Evolutionary conservation across 2,888 invertebrate species (phyloP).

Genomic region (Xestobium rufovillosum): DNA sequence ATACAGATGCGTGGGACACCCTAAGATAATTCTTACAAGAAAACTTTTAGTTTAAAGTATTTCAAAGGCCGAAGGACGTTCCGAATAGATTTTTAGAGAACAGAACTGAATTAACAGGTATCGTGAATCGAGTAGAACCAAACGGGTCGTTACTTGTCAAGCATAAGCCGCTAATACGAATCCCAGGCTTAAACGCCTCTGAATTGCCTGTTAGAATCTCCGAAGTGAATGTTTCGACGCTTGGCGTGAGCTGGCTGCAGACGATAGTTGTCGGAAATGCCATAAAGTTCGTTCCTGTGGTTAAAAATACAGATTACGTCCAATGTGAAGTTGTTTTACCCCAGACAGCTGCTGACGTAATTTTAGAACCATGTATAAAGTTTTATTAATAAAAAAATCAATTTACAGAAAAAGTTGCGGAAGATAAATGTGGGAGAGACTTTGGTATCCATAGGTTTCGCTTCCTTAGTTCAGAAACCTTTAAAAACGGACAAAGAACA

Average conservation of each 20-base stretch:
- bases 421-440: slow-evolving; percentile 48
- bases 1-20: background rate
- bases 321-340: slow-evolving; percentile 42
- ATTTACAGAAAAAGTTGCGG: slow-evolving; percentile 32
- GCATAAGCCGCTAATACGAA: slow-evolving; percentile 39
- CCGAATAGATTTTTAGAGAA: slow-evolving; percentile 40
- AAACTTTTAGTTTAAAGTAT: slow-evolving; percentile 40
- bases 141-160: slow-evolving; percentile 38
- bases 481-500: slow-evolving; percentile 34
- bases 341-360: slow-evolving; percentile 33
- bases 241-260: slow-evolving; percentile 46
- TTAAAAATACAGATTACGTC: slow-evolving; percentile 40
- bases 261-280: slow-evolving; percentile 39
- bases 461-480: slow-evolving; percentile 62
- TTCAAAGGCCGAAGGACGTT: slow-evolving; percentile 39
- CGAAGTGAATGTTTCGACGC: slow-evolving; percentile 43
- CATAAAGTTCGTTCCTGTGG: slow-evolving; percentile 41
- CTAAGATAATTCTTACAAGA: slow-evolving; percentile 7
- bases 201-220: slow-evolving; percentile 48
- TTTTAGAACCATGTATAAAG: slow-evolving; percentile 12
- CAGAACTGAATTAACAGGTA: slow-evolving; percentile 37
- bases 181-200: slow-evolving; percentile 30
- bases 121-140: slow-evolving; percentile 41
- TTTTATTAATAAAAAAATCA: background rate
- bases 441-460: slow-evolving; percentile 56